Evolutionary conservation across 1,140 invertebrate genomes (phyloP), one percentile per base, ranked within the genome.

Genomic region (Zaprionus inermis): DNA sequence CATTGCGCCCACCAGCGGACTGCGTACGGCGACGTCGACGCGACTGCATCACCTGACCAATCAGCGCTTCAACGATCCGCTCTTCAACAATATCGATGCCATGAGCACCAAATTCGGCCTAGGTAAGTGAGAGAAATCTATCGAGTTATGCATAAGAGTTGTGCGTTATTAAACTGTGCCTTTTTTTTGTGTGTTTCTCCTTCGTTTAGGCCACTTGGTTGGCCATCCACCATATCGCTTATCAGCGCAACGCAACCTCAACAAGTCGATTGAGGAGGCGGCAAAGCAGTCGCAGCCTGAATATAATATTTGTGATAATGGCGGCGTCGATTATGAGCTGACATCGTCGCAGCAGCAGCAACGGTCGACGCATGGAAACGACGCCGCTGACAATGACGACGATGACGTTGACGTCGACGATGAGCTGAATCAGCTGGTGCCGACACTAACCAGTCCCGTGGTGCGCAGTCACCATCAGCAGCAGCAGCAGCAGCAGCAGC

Each of bases 181-280:
- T 28, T 16, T 38, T 2, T 3, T n/a, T 5, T 68, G 22, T 32
- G 7, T 2, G 9, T 32, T n/a, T n/a, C n/a, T n/a, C n/a, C n/a
- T n/a, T n/a, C n/a, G n/a, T n/a, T 16, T 20, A n/a, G 4, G 0
- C 5, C 44, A 46, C 3, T 20, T 36, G 41, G 6, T 32, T 88
- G 83, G 77, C 63, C 65, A 72, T 20, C 54, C 74, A 64, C 72
- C 84, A 54, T 88, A 78, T 76, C 83, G 83, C 67, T 55, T 72
- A 52, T 84, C 91, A 22, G 91, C 91, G 18, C 91, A 90, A 78
- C 86, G 91, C 70, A 92, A 92, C 76, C 85, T 92, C 69, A 92
- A 73, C 64, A 92, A 92, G 70, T 92, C 90, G 24, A 91, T 92
- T 61, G 88, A 91, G 77, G 91, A 79, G 64, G 89, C 76, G 36